Conservation (phyloP, 2,113 vertebrate genomes). For the Myotis yumanensis region DNA sequence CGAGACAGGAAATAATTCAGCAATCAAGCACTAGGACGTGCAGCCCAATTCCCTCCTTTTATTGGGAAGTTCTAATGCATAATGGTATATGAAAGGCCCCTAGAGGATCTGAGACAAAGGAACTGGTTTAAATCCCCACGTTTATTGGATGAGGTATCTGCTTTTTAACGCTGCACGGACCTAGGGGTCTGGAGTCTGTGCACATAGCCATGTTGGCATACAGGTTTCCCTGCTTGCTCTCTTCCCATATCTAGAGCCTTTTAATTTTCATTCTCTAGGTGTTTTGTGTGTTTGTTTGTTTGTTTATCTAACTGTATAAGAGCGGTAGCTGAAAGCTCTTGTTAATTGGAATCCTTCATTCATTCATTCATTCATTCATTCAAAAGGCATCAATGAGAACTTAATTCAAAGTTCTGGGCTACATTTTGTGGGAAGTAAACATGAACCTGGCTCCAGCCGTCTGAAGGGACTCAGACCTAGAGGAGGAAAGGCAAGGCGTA, state of each 20-base stretch:
- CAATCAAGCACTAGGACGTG: not conserved
- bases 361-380: not conserved
- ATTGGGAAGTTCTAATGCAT: not conserved
- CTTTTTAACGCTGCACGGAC: not conserved
- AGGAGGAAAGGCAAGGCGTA: not conserved
- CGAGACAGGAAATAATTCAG: not conserved
- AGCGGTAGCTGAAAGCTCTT: not conserved
- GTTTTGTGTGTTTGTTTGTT: constrained; percentile 3
- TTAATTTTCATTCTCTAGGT: not conserved
- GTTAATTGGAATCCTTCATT: not conserved
- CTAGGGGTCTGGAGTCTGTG: not conserved
- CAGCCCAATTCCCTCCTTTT: not conserved
- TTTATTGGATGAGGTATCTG: not conserved
- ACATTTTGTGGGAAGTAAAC: not conserved
- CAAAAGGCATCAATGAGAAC: not conserved
- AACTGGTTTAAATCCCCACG: not conserved
- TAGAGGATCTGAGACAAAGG: not conserved
- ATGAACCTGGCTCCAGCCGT: not conserved
- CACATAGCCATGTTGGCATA: not conserved
- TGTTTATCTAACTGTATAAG: not conserved
- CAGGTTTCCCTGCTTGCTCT: not conserved
- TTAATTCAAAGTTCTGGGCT: not conserved
- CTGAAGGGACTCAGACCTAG: not conserved
- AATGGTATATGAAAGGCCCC: not conserved
- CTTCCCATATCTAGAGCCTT: not conserved